These are phyloP conservation scores for Characodon lateralis DNA, from an alignment of 2,797 vertebrate genomes.

Conservation along the genomic window DNA sequence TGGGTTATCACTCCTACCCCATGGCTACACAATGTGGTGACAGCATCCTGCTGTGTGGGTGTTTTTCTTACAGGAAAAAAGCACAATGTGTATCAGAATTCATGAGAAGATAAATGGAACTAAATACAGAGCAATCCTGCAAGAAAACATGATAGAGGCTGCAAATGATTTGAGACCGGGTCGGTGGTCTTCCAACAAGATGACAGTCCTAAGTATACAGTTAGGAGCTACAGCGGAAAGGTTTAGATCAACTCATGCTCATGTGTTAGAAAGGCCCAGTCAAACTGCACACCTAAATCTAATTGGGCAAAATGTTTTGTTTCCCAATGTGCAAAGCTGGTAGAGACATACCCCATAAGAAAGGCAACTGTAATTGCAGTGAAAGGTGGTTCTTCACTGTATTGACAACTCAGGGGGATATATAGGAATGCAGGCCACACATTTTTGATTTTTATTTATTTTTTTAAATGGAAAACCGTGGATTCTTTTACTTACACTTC, in stretches of 20 bases:
- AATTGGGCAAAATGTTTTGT: background rate
- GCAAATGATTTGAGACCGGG: background rate
- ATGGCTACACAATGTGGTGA: background rate
- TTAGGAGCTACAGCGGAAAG: background rate
- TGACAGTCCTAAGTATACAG: background rate
- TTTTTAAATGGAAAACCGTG: background rate
- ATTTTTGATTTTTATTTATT: background rate
- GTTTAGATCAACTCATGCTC: background rate
- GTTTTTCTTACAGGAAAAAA: background rate
- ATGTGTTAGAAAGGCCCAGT: background rate
- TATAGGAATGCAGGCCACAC: background rate
- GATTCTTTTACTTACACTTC: background rate
- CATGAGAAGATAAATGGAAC: background rate
- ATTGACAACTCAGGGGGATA: background rate
- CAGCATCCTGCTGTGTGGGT: background rate
- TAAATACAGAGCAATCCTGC: background rate
- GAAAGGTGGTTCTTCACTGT: background rate
- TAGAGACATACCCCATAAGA: background rate
- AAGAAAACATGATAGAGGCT: background rate
- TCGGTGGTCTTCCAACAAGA: background rate
- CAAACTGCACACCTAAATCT: background rate
- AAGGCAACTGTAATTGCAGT: background rate
- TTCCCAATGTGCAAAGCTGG: background rate
- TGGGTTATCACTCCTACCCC: background rate
- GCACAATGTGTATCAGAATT: background rate